phyloP scores from a whole-genome alignment of 2,797 vertebrate genomes.

The Pristis pectinata region DNA sequence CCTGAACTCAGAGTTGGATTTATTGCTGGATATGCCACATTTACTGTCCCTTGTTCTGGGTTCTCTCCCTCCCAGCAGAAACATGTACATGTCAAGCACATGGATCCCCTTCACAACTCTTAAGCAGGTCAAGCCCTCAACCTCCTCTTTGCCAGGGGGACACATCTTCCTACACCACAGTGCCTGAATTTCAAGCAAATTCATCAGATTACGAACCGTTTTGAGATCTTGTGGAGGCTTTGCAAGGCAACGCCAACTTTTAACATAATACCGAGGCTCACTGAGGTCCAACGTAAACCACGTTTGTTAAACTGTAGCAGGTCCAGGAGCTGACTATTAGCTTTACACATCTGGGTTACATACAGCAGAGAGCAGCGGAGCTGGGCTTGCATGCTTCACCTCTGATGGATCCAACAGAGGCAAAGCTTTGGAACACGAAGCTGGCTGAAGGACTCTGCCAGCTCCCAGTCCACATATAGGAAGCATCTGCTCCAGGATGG shows the following conservation, averaged over 20 bases:
- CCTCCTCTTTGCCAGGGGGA: not conserved
- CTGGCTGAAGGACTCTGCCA: not conserved
- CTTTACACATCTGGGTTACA: not conserved
- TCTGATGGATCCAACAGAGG: not conserved
- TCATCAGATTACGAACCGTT: not conserved
- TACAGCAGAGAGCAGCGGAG: not conserved
- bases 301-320: not conserved
- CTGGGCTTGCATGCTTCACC: not conserved
- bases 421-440: not conserved
- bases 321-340: too few species aligned
- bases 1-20: not conserved
- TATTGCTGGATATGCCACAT: not conserved
- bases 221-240: not conserved
- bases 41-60: not conserved
- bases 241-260: not conserved
- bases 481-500: not conserved
- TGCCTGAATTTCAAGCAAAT: not conserved
- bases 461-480: not conserved
- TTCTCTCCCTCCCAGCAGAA: not conserved
- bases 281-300: not conserved
- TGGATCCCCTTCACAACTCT: not conserved
- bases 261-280: not conserved
- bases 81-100: not conserved
- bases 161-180: not conserved
- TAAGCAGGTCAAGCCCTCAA: not conserved